Evolutionary conservation across 2,113 vertebrate genomes (phyloP).

Genomic region (Gasterosteus aculeatus): DNA sequence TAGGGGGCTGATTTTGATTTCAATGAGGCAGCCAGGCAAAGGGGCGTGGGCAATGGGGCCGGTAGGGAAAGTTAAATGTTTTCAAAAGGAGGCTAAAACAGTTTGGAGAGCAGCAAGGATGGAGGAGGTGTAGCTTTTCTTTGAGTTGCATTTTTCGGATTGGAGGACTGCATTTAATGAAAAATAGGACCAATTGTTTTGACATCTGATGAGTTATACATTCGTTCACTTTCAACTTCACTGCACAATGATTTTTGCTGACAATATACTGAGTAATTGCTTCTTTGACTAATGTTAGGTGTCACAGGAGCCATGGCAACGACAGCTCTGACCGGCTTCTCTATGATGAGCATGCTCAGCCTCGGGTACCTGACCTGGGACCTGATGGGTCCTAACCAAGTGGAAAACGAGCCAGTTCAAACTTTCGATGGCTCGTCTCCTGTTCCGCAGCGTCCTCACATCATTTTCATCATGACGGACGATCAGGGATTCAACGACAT

Average conservation of each 20-base stretch:
- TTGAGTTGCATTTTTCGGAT: not conserved
- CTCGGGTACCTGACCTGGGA: constrained; percentile 97
- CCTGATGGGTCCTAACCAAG: constrained; percentile 87
- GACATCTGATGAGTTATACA: not conserved
- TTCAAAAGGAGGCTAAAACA: constrained; percentile 58
- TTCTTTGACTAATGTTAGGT: not conserved
- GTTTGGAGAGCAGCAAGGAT: constrained; percentile 40
- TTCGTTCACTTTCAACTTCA: not conserved
- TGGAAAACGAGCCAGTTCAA: constrained; percentile 78
- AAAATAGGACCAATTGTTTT: not conserved
- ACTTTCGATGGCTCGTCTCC: constrained; percentile 65
- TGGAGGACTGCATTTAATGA: not conserved
- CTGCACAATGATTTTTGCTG: constrained; percentile 40
- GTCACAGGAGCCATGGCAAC: constrained; percentile 80
- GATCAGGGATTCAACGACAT: constrained; percentile 97
- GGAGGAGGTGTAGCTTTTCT: constrained; percentile 40
- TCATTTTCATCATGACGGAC: constrained; percentile 96
- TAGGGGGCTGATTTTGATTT: constrained; percentile 58
- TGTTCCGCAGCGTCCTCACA: constrained; percentile 85
- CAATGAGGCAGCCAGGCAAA: constrained; percentile 55
- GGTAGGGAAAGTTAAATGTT: constrained; percentile 58
- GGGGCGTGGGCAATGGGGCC: constrained; percentile 69
- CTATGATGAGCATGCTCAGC: constrained; percentile 91
- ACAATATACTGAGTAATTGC: not conserved
- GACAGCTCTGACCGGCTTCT: constrained; percentile 90